These are phyloP conservation scores for Lacerta bilineata DNA, from an alignment of 2,797 vertebrate species.

Conservation along the genomic window DNA sequence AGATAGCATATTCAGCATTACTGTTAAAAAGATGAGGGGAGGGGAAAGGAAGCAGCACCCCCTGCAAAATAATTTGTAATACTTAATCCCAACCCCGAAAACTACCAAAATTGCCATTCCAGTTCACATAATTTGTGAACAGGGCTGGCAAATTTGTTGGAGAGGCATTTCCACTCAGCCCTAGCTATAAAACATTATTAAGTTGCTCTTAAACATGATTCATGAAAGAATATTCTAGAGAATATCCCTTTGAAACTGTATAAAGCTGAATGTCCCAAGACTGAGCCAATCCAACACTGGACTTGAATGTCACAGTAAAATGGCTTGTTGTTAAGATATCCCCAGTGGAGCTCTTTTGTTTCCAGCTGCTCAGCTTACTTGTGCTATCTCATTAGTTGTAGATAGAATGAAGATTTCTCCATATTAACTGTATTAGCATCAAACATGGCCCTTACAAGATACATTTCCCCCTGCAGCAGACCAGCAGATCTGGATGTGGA, in stretches of 20 bases:
- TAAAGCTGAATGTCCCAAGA: slow-evolving; percentile 41
- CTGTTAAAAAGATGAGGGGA: neutral
- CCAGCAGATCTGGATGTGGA: slow-evolving; percentile 57
- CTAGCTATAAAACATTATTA: neutral
- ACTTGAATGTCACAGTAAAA: slow-evolving; percentile 9
- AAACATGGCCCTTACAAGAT: slow-evolving; percentile 66
- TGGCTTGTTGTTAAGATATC: slow-evolving; percentile 55
- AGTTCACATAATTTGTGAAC: neutral
- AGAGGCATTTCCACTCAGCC: neutral
- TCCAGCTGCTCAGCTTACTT: slow-evolving; percentile 67
- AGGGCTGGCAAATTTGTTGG: neutral
- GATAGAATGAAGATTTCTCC: slow-evolving; percentile 59
- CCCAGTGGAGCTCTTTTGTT: slow-evolving; percentile 73
- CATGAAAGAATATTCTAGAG: neutral
- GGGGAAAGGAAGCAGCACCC: neutral
- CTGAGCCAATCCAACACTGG: slow-evolving; percentile 17
- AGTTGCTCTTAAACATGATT: neutral
- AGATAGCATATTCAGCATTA: neutral
- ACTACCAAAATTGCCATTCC: neutral
- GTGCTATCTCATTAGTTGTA: slow-evolving; percentile 67
- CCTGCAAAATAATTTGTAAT: neutral
- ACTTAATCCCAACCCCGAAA: neutral
- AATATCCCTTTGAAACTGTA: slow-evolving; percentile 48
- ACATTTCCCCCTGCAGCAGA: slow-evolving; percentile 66
- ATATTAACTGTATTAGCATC: slow-evolving; percentile 72